These are phyloP conservation scores for Eciton burchellii DNA, from an alignment of 1,140 invertebrate genomes.

Conservation along the genomic window DNA sequence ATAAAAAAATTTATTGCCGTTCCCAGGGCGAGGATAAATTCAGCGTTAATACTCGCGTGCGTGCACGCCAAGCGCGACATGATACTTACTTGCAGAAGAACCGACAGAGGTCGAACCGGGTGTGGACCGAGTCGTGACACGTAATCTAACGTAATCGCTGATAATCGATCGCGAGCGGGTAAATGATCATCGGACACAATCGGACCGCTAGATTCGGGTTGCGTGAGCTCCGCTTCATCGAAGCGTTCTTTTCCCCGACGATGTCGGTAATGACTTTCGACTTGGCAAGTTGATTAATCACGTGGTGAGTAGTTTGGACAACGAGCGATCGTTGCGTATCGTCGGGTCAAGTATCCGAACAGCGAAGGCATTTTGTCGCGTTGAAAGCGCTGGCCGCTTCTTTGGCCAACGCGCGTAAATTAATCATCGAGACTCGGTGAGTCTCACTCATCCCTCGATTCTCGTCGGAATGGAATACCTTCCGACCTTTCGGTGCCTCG, in stretches of 20 bases:
- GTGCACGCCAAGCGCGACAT: conserved; percentile 18
- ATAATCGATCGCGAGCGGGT: conserved; percentile 25
- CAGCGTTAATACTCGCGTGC: conserved; percentile 19
- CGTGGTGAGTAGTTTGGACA: conserved; percentile 31
- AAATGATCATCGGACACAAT: conserved; percentile 2
- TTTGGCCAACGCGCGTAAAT: background rate
- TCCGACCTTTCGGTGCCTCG: background rate
- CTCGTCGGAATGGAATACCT: background rate
- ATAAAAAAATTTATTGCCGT: conserved; percentile 67
- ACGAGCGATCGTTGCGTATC: conserved; percentile 44
- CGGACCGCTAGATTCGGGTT: background rate
- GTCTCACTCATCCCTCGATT: background rate
- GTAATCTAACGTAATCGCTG: conserved; percentile 25
- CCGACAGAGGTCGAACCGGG: conserved; percentile 9
- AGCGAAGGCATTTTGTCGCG: conserved; percentile 68
- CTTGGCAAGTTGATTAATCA: conserved; percentile 60
- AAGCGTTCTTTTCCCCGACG: background rate
- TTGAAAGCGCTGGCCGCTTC: conserved; percentile 16
- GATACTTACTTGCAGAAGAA: conserved; percentile 2
- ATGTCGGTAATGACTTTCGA: conserved; percentile 68
- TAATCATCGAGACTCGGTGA: background rate
- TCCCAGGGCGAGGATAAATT: conserved; percentile 63
- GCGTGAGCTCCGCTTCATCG: background rate
- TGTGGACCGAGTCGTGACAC: conserved; percentile 3
- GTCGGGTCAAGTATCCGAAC: conserved; percentile 55